phyloP scores from a whole-genome alignment of 2,888 invertebrate species.

The Philonicus albiceps region DNA sequence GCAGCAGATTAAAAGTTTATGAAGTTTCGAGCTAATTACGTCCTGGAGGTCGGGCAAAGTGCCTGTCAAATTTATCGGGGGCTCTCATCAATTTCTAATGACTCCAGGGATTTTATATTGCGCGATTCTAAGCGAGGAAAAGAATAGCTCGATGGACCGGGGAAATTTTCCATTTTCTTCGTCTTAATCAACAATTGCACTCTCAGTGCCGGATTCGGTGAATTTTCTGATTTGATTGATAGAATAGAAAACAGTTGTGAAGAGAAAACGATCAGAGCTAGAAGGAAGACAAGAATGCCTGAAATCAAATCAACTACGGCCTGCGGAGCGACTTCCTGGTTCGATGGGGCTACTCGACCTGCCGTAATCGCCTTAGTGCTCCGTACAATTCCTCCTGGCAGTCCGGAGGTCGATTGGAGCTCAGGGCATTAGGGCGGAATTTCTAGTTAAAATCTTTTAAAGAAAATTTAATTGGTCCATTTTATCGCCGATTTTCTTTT shows the following conservation, averaged over 20 bases:
- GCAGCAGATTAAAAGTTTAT: conserved; percentile 24
- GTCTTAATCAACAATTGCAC: neutral
- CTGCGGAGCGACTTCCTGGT: neutral
- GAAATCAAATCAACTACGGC: neutral
- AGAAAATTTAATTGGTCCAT: conserved; percentile 21
- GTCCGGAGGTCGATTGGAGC: neutral
- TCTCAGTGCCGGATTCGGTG: neutral
- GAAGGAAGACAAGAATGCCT: neutral
- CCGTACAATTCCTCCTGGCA: neutral
- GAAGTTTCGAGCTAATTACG: conserved; percentile 26
- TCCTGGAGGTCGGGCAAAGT: neutral
- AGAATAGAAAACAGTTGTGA: neutral
- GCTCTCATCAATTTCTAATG: neutral
- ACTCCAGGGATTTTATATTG: neutral
- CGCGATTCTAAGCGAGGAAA: neutral
- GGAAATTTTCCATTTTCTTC: neutral
- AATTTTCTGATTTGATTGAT: neutral
- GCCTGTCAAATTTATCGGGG: neutral
- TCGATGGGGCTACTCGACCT: neutral
- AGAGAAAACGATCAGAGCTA: neutral
- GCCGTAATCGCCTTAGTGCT: neutral
- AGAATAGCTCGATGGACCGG: neutral
- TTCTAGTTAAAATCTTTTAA: neutral
- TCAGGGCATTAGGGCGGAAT: neutral
- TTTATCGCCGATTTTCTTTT: conserved; percentile 21